phyloP scores from a whole-genome alignment of 2,113 vertebrate species.

The Nannobrachium achirus region DNA sequence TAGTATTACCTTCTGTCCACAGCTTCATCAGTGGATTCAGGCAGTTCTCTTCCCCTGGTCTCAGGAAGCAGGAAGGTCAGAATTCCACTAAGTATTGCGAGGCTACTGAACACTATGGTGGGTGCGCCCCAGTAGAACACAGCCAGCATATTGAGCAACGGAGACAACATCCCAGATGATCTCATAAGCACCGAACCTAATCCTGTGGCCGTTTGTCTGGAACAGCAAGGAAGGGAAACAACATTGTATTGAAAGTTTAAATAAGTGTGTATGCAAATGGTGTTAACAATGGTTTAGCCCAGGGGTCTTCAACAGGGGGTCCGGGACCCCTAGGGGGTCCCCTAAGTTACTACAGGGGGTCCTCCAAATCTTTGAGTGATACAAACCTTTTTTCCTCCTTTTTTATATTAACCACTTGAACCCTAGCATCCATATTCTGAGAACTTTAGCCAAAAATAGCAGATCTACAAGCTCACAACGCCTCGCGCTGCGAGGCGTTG shows the following conservation, averaged over 20 bases:
- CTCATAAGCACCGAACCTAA: constrained; percentile 70
- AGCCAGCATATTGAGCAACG: constrained; percentile 72
- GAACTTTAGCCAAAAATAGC: too few relatives aligned
- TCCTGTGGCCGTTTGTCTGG: constrained; percentile 82
- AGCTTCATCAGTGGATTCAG: constrained; percentile 61
- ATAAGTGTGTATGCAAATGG: too few relatives aligned
- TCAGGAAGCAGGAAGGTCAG: constrained; percentile 81
- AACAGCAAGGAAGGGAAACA: not conserved
- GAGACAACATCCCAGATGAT: constrained; percentile 71
- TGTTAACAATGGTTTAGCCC: too few relatives aligned
- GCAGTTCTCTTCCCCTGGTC: constrained; percentile 71
- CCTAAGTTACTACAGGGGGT: too few relatives aligned
- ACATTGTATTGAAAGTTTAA: not conserved
- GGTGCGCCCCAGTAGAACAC: constrained; percentile 71
- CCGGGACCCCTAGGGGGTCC: too few relatives aligned
- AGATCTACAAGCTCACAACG: too few relatives aligned
- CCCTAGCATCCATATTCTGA: too few relatives aligned
- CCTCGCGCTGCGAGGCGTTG: too few relatives aligned
- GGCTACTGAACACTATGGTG: constrained; percentile 73
- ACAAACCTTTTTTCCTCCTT: too few relatives aligned
- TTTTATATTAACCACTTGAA: too few relatives aligned
- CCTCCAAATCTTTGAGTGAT: too few relatives aligned
- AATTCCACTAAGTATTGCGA: constrained; percentile 52
- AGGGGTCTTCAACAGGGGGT: too few relatives aligned
- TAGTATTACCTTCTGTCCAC: constrained; percentile 37